Evolutionary conservation across 2,888 invertebrate species (phyloP).

Genomic region (Neria commutata): DNA sequence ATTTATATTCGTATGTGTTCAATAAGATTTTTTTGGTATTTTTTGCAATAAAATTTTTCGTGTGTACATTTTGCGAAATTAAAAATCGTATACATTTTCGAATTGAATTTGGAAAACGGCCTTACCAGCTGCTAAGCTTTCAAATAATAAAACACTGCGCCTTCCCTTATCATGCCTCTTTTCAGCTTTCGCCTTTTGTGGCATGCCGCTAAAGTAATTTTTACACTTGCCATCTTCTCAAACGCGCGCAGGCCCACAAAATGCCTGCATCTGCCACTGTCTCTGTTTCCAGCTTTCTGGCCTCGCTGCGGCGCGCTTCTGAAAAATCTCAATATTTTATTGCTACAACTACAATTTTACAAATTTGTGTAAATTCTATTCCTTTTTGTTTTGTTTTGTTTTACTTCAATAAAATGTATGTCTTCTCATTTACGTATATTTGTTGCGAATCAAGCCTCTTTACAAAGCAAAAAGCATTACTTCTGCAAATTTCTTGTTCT

Average conservation of each 20-base stretch:
- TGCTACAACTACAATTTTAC: conserved; percentile 34
- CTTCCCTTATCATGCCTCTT: too few species aligned
- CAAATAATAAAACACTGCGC: too few species aligned
- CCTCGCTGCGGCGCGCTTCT: too few species aligned
- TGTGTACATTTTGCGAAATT: conserved; percentile 36
- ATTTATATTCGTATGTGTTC: conserved; percentile 22
- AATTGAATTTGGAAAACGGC: conserved; percentile 48
- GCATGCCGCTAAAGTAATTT: conserved; percentile 33
- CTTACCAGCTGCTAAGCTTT: too few species aligned
- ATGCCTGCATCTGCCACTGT: too few species aligned
- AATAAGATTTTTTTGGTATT: conserved; percentile 33
- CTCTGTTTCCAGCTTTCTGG: too few species aligned
- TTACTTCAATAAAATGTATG: too few species aligned
- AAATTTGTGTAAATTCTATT: conserved; percentile 25
- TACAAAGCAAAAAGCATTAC: conserved; percentile 39
- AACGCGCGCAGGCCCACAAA: conserved; percentile 39
- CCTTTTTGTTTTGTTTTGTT: conserved; percentile 28
- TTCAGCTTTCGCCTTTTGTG: conserved; percentile 20
- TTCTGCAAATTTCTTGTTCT: conserved; percentile 23
- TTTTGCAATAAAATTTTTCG: conserved; percentile 29
- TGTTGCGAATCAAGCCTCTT: conserved; percentile 53
- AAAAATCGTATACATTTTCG: conserved; percentile 59
- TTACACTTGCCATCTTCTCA: conserved; percentile 47
- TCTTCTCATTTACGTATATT: conserved; percentile 56
- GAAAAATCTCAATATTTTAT: too few species aligned